Conservation (phyloP, 2,888 invertebrate genomes). For the Cylindroiulus punctatus region DNA sequence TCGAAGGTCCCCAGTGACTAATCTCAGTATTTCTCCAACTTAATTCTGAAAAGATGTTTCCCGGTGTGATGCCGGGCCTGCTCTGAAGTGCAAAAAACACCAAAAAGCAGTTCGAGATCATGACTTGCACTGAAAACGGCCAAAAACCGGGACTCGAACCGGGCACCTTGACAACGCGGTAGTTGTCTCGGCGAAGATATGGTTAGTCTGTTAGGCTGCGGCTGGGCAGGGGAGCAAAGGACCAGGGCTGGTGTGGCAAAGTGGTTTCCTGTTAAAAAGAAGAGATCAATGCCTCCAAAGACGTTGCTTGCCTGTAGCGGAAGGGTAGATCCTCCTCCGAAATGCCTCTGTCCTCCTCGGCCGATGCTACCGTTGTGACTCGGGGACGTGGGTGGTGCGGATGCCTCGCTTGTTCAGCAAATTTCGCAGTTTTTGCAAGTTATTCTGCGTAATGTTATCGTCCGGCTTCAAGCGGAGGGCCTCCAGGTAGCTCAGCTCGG, state of each 20-base stretch:
- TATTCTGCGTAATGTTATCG: constrained; percentile 87
- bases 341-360: neutral
- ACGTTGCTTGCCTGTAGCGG: neutral
- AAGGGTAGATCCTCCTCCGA: neutral
- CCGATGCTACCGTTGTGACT: constrained; percentile 56
- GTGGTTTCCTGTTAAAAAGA: neutral
- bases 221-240: neutral
- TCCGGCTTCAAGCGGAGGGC: constrained; percentile 88
- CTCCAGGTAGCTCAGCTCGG: constrained; percentile 84
- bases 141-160: neutral
- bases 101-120: neutral
- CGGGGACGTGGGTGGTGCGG: constrained; percentile 52
- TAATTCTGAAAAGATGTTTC: too few relatives aligned
- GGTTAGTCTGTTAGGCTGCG: constrained; percentile 16
- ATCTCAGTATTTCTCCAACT: too few relatives aligned
- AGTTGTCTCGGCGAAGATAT: neutral
- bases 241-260: constrained; percentile 35
- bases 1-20: too few relatives aligned
- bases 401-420: constrained; percentile 62
- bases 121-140: neutral
- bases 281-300: neutral
- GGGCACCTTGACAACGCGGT: too few relatives aligned
- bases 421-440: constrained; percentile 80
- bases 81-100: neutral
- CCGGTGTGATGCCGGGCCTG: neutral